Percentiles rank a stretch among this genome's conserved stretches.
Conservation (phyloP, 2,113 vertebrate species). For the Pterocles burchelli region DNA sequence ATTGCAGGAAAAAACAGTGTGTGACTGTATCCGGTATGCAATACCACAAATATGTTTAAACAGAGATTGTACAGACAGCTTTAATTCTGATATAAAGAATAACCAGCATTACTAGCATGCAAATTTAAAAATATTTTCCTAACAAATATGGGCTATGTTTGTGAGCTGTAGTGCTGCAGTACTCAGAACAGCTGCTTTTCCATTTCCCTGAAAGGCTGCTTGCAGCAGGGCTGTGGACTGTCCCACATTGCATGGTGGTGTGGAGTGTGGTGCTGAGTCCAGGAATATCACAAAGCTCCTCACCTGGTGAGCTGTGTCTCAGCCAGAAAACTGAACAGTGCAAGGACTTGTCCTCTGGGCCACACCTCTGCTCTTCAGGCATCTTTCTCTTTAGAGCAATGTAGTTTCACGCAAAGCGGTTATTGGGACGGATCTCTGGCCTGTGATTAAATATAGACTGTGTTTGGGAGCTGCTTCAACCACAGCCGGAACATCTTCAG, state of each 20-base stretch:
- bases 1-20: neutral
- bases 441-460: neutral
- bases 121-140: neutral
- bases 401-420: neutral
- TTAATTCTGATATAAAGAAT: neutral
- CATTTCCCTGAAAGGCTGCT: neutral
- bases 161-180: neutral
- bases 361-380: neutral
- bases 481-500: neutral
- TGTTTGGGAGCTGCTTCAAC: neutral
- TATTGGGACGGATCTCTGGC: neutral
- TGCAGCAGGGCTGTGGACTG: neutral
- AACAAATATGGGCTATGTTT: neutral
- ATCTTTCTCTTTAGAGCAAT: neutral
- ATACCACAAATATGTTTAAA: neutral
- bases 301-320: neutral
- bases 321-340: neutral
- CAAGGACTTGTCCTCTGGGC: rapidly evolving
- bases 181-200: neutral
- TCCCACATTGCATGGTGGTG: rapidly evolving
- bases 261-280: rapidly evolving
- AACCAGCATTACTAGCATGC: neutral
- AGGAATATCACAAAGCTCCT: neutral
- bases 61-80: neutral
- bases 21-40: rapidly evolving